These are phyloP conservation scores for Trimorus sp. DNA, from an alignment of 2,888 invertebrate species.

Conservation along the genomic window DNA sequence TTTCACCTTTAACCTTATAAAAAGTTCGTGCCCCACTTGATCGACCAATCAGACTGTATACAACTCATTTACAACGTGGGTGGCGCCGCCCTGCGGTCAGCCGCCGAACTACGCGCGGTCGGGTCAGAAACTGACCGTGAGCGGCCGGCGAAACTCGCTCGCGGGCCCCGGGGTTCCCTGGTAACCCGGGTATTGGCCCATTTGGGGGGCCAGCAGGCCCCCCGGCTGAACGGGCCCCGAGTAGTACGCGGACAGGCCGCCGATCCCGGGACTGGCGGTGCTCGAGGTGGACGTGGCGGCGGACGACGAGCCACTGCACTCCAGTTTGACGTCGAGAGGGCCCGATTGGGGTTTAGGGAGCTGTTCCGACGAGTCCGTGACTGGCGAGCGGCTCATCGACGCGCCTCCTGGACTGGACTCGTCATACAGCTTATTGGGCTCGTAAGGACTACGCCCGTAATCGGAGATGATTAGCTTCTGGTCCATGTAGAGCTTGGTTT, in stretches of 20 bases:
- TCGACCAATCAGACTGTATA: too few species aligned
- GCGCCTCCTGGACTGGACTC: conserved; percentile 82
- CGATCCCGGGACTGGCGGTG: conserved; percentile 83
- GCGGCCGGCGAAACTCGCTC: too few species aligned
- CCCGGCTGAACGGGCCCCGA: conserved; percentile 77
- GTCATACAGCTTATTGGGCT: conserved; percentile 85
- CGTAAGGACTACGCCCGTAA: conserved; percentile 87
- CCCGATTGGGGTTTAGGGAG: not conserved
- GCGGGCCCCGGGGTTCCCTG: conserved; percentile 69
- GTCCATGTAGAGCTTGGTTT: conserved; percentile 89
- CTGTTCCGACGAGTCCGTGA: conserved; percentile 81
- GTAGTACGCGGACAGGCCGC: conserved; percentile 80
- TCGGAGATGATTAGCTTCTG: conserved; percentile 84
- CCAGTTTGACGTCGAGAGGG: not conserved
- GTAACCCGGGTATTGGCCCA: conserved; percentile 86
- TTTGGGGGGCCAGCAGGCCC: conserved; percentile 84
- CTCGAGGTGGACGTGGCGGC: conserved; percentile 83
- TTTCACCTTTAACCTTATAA: too few species aligned
- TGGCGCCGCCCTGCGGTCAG: not conserved
- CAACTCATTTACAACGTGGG: not conserved
- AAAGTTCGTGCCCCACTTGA: too few species aligned
- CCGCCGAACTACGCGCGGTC: too few species aligned
- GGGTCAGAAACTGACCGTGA: too few species aligned
- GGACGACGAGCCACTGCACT: conserved; percentile 70
- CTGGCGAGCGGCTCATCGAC: conserved; percentile 83